phyloP scores from a whole-genome alignment of 1,140 invertebrate genomes.

The Orussus abietinus region DNA sequence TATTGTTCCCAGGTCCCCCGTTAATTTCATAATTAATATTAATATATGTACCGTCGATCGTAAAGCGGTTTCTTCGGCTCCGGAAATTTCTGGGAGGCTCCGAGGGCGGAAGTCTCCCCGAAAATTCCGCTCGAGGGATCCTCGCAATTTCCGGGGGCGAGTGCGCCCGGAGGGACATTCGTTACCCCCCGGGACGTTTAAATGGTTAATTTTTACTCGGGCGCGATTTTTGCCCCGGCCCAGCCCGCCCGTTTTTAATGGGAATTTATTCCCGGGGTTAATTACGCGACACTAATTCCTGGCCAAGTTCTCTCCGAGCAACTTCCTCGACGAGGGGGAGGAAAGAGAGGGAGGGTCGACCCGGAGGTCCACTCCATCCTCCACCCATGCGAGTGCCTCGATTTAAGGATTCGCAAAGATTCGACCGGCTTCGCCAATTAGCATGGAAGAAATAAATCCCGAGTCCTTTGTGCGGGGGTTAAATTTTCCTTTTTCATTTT shows the following conservation, averaged over 20 bases:
- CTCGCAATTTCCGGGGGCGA: constrained; percentile 23
- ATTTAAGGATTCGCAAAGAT: constrained; percentile 20
- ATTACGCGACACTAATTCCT: constrained; percentile 51
- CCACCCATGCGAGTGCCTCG: constrained; percentile 18
- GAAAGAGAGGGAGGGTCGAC: neutral
- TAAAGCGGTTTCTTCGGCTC: too few relatives aligned
- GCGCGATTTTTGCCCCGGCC: constrained; percentile 29
- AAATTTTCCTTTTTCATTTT: constrained; percentile 1
- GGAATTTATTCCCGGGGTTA: constrained; percentile 48
- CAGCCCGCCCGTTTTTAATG: constrained; percentile 28
- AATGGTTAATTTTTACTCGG: constrained; percentile 46
- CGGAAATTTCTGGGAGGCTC: too few relatives aligned
- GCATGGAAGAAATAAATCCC: too few relatives aligned
- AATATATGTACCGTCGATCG: too few relatives aligned
- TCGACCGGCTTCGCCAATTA: constrained; percentile 23
- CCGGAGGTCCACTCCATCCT: constrained; percentile 31
- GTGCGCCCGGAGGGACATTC: constrained; percentile 39
- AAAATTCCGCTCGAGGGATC: too few relatives aligned
- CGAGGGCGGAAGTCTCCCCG: too few relatives aligned
- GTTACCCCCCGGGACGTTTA: constrained; percentile 35
- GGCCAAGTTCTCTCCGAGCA: constrained; percentile 35
- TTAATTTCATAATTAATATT: too few relatives aligned
- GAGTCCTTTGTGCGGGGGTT: too few relatives aligned
- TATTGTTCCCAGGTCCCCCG: too few relatives aligned
- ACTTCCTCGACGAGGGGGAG: constrained; percentile 4